Evolutionary conservation across 2,797 vertebrate species (phyloP), one percentile per base, ranked within the genome.

Genomic region (Micromesistius poutassou): DNA sequence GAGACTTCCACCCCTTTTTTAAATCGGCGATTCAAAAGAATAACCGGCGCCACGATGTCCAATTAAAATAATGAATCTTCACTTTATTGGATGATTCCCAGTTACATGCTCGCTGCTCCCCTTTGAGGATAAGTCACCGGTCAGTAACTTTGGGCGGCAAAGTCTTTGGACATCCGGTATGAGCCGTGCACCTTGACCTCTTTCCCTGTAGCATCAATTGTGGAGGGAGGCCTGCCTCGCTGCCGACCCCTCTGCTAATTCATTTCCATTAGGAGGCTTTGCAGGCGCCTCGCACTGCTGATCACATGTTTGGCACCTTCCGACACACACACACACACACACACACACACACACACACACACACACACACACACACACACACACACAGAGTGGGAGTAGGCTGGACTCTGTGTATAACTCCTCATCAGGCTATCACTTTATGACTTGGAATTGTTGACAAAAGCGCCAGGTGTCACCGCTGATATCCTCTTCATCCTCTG

Each of bases 231-330:
- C 86, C 75, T 77, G 79, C 81, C 83, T 82, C 84, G 81, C 81
- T 80, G 79, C 82, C 75, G 75, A 81, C 83, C 84, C 86, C 62
- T 71, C 87, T 68, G 50, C 78, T 83, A 84, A 87, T 87, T 90
- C 35, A 87, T 90, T 89, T 92, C 93, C 85, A 89, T 93, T 90
- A 89, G 87, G 81, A 78, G 84, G 83, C 83, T 78, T 71, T 87
- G 25, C 78, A 79, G 78, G 88, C 78, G 89, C 87, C 89, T 92
- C 90, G 92, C 93, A 83, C 93, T 89, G 84, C 71, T 94, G 92
- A 94, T 94, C 94, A 94, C 90, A 93, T 84, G 81, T 83, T 90
- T 86, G 79, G 83, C 83, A 84, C 55, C 74, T 77, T 75, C 62
- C 73, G 74, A 83, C 71, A 77, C 50, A 30, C 5, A 83, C 62